Conservation (phyloP, 2,797 vertebrate genomes). For the Momotus momota region DNA sequence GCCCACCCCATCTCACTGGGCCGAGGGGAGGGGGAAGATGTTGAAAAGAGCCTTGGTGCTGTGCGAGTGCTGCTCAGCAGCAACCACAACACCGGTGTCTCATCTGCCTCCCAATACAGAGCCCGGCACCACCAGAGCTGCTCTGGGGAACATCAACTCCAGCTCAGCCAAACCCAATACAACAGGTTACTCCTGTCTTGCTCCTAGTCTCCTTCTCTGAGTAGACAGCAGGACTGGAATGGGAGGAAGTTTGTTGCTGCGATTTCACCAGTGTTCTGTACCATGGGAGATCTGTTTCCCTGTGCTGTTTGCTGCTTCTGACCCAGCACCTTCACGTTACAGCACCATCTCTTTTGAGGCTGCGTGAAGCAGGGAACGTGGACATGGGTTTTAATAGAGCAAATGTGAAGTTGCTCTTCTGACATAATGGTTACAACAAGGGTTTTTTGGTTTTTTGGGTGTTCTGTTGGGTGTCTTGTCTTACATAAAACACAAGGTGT, state of each 20-base stretch:
- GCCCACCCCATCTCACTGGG: too few relatives aligned
- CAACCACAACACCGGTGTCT: too few relatives aligned
- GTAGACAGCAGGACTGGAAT: neutral
- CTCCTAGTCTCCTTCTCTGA: neutral
- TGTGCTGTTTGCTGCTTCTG: neutral
- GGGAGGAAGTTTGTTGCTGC: neutral
- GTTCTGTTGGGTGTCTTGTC: neutral
- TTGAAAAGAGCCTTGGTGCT: too few relatives aligned
- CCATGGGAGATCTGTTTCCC: neutral
- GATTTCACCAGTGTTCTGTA: neutral
- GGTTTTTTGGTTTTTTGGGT: neutral
- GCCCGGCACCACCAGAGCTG: too few relatives aligned
- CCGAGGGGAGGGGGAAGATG: too few relatives aligned
- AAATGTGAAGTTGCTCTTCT: neutral
- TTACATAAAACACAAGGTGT: fast-evolving
- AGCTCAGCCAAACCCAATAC: too few relatives aligned
- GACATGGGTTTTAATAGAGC: neutral
- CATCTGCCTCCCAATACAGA: too few relatives aligned
- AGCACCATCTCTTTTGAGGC: neutral
- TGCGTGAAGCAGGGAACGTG: neutral
- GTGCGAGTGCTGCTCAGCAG: too few relatives aligned
- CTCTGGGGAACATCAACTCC: too few relatives aligned
- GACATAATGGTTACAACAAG: neutral
- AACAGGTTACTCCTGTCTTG: neutral
- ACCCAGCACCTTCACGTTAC: neutral